These are phyloP conservation scores for Zootoca vivipara DNA, from an alignment of 2,113 vertebrate species.

Conservation along the genomic window DNA sequence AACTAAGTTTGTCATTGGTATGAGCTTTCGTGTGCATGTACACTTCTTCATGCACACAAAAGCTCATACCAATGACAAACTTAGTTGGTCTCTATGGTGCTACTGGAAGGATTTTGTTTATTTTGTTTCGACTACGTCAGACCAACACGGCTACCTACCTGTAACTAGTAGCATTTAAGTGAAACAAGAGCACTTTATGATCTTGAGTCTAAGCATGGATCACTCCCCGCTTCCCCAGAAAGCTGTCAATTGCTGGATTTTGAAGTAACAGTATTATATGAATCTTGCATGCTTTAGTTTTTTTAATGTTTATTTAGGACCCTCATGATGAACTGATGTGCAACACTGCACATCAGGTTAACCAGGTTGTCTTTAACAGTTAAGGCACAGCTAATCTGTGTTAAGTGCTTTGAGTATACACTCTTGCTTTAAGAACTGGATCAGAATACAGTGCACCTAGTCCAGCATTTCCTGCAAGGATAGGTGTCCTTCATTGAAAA, in stretches of 20 bases:
- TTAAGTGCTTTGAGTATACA: background rate
- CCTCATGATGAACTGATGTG: background rate
- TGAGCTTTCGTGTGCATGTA: too few species aligned
- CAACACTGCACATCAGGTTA: background rate
- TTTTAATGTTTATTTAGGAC: constrained; percentile 4
- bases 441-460: background rate
- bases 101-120: too few species aligned
- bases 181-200: background rate
- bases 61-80: too few species aligned
- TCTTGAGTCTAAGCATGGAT: fast-evolving
- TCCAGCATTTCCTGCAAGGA: background rate
- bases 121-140: too few species aligned
- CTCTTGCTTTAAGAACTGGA: background rate
- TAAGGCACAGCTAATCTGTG: background rate
- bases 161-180: background rate
- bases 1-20: too few species aligned
- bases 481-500: background rate
- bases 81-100: too few species aligned
- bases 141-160: too few species aligned
- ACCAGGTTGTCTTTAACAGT: background rate
- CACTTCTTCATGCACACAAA: too few species aligned
- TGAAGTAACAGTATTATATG: background rate
- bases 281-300: fast-evolving
- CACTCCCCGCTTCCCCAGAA: background rate
- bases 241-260: background rate